Evolutionary conservation across 2,888 invertebrate species (phyloP), one percentile per base, ranked within the genome.

Genomic region (Eulithis prunata): DNA sequence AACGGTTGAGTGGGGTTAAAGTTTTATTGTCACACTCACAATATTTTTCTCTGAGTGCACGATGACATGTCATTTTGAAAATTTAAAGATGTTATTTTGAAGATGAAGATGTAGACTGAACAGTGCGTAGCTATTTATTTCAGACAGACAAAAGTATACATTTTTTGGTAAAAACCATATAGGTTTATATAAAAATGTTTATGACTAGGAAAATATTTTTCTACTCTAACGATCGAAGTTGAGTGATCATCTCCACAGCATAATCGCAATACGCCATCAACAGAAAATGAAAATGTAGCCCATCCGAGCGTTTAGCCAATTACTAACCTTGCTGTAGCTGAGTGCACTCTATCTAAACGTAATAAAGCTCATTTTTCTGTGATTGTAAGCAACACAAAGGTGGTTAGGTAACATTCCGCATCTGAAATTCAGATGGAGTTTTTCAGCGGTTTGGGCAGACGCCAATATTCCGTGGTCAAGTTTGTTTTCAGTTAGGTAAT

Each of bases 351-450:
- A 54, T 51, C 13, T 10, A 0, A 2, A 51, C 38, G 46, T n/a
- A 45, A 58, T 55, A 68, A 55, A 58, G 58, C 66, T 62, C 64
- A 69, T 74, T 64, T 75, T 64, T 62, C 45, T 64, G 60, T 47
- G 60, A 61, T 45, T 13, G 38, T 52, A 14, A 53, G 38, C 36
- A 21, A 57, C 51, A 52, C 64, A 53, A 70, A 74, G 72, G 71
- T 74, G 72, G 83, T 84, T 82, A 72, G 75, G 81, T 81, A 77
- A 79, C 77, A 78, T 80, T 76, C 75, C 78, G 62, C 71, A 87
- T 87, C 85, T 85, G 84, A 87, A 87, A 80, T 87, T 87, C 85
- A 84, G 83, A 86, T 87, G 79, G 76, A 79, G 79, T 82, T 85
- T 87, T 82, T 83, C 77, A 78, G 78, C 71, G 75, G 77, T 77